Conservation (phyloP, 2,797 vertebrate species). For the Odontamblyopus rebecca region DNA sequence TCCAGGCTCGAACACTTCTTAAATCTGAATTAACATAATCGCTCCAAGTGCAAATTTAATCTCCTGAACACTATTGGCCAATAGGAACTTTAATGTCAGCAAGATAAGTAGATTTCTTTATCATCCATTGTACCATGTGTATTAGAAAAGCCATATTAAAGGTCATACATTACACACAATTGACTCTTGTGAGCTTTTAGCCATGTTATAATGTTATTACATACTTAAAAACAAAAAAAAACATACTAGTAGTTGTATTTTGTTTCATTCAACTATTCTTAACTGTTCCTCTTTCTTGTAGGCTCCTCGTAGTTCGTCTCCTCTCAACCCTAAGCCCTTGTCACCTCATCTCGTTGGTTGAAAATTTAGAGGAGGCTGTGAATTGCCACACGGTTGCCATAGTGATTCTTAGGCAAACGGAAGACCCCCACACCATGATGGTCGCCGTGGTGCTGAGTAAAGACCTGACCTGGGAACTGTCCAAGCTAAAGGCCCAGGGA, state of each 20-base stretch:
- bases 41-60: background rate
- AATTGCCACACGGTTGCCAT: conserved; percentile 71
- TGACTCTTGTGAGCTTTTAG: no score
- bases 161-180: no score
- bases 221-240: no score
- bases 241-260: no score
- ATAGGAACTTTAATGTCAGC: conserved; percentile 6
- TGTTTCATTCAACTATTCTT: background rate
- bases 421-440: conserved; percentile 69
- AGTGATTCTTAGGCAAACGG: conserved; percentile 67
- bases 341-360: conserved; percentile 73
- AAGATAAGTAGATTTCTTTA: no score
- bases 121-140: no score
- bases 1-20: conserved; percentile 33
- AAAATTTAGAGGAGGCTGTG: conserved; percentile 78
- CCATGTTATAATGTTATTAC: no score
- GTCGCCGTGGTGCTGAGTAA: conserved; percentile 77
- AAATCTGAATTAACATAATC: conserved; percentile 7
- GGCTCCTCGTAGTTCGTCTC: conserved; percentile 81
- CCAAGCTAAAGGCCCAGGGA: conserved; percentile 70
- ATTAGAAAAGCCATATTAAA: no score
- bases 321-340: conserved; percentile 67
- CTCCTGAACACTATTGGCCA: background rate
- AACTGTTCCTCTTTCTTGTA: conserved; percentile 37
- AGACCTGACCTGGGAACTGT: conserved; percentile 75